These are phyloP conservation scores for Drosophila meridiana DNA, from an alignment of 2,888 invertebrate genomes.

Conservation along the genomic window DNA sequence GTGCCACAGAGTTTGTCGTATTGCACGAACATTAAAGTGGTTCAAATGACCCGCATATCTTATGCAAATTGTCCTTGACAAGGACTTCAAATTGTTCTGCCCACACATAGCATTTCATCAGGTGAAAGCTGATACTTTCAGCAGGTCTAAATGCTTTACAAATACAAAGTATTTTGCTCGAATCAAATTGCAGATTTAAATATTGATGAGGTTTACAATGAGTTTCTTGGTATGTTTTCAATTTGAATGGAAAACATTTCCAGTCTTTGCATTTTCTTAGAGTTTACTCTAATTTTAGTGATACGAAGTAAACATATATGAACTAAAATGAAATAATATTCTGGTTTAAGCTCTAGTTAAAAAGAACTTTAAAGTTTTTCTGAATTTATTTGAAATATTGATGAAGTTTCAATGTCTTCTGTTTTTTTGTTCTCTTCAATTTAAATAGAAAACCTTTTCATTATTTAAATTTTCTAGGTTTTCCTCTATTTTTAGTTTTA, in stretches of 20 bases:
- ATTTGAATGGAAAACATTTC: not conserved
- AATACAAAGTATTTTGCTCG: not conserved
- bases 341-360: not conserved
- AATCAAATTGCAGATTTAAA: not conserved
- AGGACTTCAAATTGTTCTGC: not conserved
- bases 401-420: too few species aligned
- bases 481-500: too few species aligned
- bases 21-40: constrained; percentile 1
- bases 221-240: not conserved
- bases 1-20: constrained; percentile 8
- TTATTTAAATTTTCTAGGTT: too few species aligned
- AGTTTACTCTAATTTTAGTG: not conserved
- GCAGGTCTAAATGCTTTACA: not conserved
- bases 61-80: constrained; percentile 18
- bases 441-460: too few species aligned
- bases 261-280: not conserved
- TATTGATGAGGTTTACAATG: not conserved
- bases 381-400: too few species aligned
- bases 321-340: not conserved
- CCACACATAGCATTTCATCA: not conserved
- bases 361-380: too few species aligned
- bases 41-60: constrained; percentile 1
- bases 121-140: not conserved
- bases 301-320: not conserved
- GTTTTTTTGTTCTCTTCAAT: too few species aligned